Percentiles rank a stretch among this genome's conserved stretches.
These are phyloP conservation scores for Maconellicoccus hirsutus DNA, from an alignment of 1,140 invertebrate species.

Conservation along the genomic window DNA sequence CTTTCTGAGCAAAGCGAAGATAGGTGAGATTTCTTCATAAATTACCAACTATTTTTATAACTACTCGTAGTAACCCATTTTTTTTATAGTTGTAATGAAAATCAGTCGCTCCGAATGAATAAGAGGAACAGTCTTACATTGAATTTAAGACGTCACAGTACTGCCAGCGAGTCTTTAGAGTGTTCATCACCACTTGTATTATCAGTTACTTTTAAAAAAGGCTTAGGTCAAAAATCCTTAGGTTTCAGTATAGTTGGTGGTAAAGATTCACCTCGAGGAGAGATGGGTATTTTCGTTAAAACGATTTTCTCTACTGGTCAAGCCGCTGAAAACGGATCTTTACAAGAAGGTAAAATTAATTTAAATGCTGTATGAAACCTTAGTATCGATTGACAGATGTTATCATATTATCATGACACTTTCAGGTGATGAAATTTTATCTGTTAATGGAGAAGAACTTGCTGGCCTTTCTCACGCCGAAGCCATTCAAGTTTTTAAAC, in stretches of 20 bases:
- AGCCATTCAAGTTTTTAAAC: slow-evolving; percentile 64
- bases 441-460: slow-evolving; percentile 57
- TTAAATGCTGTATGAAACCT: too few relatives aligned
- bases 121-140: not conserved
- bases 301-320: slow-evolving; percentile 56
- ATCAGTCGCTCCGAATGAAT: not conserved
- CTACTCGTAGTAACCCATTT: not conserved
- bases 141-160: not conserved
- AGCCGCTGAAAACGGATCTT: slow-evolving; percentile 49
- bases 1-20: slow-evolving; percentile 4
- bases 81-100: not conserved
- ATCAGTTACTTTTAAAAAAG: slow-evolving; percentile 46
- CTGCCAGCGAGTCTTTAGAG: not conserved
- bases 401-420: slow-evolving; percentile 24
- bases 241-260: slow-evolving; percentile 67
- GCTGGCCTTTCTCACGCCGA: slow-evolving; percentile 62
- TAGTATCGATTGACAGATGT: too few relatives aligned
- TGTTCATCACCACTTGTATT: not conserved
- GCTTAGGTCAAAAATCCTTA: slow-evolving; percentile 49
- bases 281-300: slow-evolving; percentile 61
- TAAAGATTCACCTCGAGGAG: slow-evolving; percentile 52
- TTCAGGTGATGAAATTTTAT: slow-evolving; percentile 66
- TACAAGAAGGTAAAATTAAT: slow-evolving; percentile 49
- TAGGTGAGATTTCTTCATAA: not conserved
- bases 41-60: not conserved